phyloP scores from a whole-genome alignment of 2,797 vertebrate species.

The Avahi laniger region DNA sequence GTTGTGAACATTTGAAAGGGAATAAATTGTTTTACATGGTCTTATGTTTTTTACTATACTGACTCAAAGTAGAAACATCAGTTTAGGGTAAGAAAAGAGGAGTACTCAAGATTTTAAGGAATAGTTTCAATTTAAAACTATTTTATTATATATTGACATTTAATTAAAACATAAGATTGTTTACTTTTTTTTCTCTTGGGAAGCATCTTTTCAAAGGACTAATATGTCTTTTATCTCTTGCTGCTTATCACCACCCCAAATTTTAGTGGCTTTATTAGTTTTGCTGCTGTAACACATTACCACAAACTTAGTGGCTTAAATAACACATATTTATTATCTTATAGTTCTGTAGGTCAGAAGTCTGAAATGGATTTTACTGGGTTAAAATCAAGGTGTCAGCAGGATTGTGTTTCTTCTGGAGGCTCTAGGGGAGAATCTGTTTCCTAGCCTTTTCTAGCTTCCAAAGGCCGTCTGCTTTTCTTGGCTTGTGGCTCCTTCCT shows the following conservation, averaged over 20 bases:
- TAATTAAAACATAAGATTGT: slow-evolving; percentile 10
- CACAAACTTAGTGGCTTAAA: neutral
- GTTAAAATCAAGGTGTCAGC: neutral
- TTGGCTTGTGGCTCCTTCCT: neutral
- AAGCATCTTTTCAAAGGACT: neutral
- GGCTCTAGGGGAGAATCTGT: neutral
- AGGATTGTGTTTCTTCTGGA: neutral
- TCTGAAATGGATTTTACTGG: slow-evolving; percentile 1
- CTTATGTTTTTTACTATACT: neutral
- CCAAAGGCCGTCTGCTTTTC: neutral
- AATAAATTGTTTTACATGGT: neutral
- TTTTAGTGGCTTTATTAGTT: neutral
- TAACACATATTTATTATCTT: neutral
- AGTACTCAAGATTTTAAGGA: neutral
- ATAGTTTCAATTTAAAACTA: neutral
- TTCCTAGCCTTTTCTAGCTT: neutral
- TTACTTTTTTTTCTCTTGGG: neutral
- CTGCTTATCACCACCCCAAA: neutral
- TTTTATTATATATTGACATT: neutral
- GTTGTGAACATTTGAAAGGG: neutral
- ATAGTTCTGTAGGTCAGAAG: neutral
- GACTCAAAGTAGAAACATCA: neutral
- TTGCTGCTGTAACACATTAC: neutral
- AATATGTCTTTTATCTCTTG: neutral
- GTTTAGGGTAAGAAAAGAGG: neutral